phyloP scores from a whole-genome alignment of 2,888 invertebrate genomes.

The Lottia scabra region DNA sequence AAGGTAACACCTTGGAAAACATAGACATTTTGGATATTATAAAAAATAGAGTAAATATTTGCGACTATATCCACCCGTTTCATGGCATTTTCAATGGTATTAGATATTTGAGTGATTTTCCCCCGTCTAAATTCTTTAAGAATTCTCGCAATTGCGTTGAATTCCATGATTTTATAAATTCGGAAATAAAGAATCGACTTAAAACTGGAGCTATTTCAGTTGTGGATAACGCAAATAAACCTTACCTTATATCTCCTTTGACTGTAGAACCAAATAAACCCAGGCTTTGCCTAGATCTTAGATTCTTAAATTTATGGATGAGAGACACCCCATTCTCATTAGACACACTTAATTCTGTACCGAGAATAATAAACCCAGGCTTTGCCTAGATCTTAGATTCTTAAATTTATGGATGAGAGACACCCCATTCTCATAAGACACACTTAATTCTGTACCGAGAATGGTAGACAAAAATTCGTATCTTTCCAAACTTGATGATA shows the following conservation, averaged over 20 bases:
- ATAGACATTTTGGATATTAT: neutral
- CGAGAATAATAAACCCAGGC: constrained; percentile 21
- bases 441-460: constrained; percentile 21
- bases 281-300: constrained; percentile 27
- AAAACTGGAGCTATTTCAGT: constrained; percentile 20
- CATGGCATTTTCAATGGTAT: too few relatives aligned
- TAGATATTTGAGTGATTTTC: constrained; percentile 10
- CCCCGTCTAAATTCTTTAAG: constrained; percentile 15
- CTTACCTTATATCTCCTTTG: constrained; percentile 18
- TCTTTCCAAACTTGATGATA: constrained; percentile 22
- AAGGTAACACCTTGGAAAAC: constrained; percentile 1
- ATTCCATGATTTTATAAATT: constrained; percentile 12
- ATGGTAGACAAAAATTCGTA: constrained; percentile 19
- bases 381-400: constrained; percentile 30
- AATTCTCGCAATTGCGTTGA: constrained; percentile 11
- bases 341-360: too few relatives aligned
- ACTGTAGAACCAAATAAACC: constrained; percentile 29
- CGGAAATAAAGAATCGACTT: constrained; percentile 14
- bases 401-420: constrained; percentile 24
- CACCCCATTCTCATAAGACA: constrained; percentile 16
- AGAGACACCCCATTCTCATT: constrained; percentile 18
- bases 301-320: constrained; percentile 26
- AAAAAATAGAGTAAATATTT: too few relatives aligned
- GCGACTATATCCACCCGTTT: too few relatives aligned
- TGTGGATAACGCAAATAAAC: constrained; percentile 19